Base-by-base conservation (phyloP, 1,140 invertebrate genomes). In the Akabosia matsudoensis region DNA sequence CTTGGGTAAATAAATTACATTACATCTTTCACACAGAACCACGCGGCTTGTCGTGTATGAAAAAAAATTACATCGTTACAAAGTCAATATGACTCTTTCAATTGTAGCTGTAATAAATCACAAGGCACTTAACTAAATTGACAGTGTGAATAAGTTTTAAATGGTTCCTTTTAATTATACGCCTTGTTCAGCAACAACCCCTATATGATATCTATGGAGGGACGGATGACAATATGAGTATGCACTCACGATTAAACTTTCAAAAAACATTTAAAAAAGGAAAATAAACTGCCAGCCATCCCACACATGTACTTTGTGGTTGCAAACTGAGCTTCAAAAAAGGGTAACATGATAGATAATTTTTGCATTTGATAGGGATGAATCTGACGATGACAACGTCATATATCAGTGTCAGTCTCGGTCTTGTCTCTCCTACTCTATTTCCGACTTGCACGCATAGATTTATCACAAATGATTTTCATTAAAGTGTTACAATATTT, bases 361-460 rank as follows among this genome's bases (percentile, higher is more conserved):
- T 16, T 61, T 7, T 14, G 13, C 7, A 16, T 24, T n/a, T 61
- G 14, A 14, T 61, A 22, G 24, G 14, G 14, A 61, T 22, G 54
- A 24, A 13, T 7, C 7, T 61, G 14, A n/a, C 54, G 54, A 61
- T 22, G 14, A 24, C 54, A n/a, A 67, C 26, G 28, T 30, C 61
- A 67, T 67, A 30, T 67, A 67, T 67, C 61, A 67, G 61, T 67
- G 61, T 67, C 61, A 67, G 24, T 67, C 61, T 30, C 26, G 24
- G 61, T 67, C 4, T 67, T 67, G 61, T 67, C 61, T 67, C 30
- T 67, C 10, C 26, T 4, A n/a, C 10, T 67, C 54, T 22, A 61
- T 61, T 61, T 61, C 54, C 54, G 54, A 61, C 54, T 61, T 61
- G 13, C n/a, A 51, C 10, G 10, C 10, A 4, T 61, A 61, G 24